Evolutionary conservation across 2,113 vertebrate genomes (phyloP).

Genomic region (Ceyx cyanopectus): DNA sequence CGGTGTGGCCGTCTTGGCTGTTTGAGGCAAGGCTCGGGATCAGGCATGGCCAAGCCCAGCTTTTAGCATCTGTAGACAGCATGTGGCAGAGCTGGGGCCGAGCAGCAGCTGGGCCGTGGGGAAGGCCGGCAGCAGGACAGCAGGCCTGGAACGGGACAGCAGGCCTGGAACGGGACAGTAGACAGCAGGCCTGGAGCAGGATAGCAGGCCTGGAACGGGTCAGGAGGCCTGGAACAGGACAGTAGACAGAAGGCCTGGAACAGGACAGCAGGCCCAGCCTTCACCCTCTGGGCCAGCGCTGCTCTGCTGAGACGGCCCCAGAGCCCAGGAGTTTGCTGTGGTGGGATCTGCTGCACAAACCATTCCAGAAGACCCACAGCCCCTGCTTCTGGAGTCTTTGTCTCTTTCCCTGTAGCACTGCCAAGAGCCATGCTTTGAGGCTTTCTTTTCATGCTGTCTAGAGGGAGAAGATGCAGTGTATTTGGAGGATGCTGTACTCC

Average conservation of each 20-base stretch:
- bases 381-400: fast-evolving
- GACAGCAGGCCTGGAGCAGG: too few relatives aligned
- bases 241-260: not conserved
- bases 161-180: too few relatives aligned
- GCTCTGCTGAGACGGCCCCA: not conserved
- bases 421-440: fast-evolving
- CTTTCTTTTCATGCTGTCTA: not conserved
- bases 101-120: not conserved
- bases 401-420: not conserved
- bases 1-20: conserved; percentile 45
- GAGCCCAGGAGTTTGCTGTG: not conserved
- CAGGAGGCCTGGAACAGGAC: too few relatives aligned
- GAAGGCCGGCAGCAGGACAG: not conserved
- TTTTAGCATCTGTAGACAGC: conserved; percentile 31
- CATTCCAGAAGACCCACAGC: not conserved
- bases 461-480: fast-evolving
- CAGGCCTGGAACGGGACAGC: too few relatives aligned
- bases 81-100: not conserved
- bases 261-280: fast-evolving
- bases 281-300: fast-evolving
- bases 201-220: too few relatives aligned
- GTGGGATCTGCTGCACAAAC: not conserved
- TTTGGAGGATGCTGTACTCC: not conserved
- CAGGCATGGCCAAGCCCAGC: not conserved
- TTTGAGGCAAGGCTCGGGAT: conserved; percentile 20